These are phyloP conservation scores for Melanchra persicariae DNA, from an alignment of 2,888 invertebrate genomes.

Conservation along the genomic window DNA sequence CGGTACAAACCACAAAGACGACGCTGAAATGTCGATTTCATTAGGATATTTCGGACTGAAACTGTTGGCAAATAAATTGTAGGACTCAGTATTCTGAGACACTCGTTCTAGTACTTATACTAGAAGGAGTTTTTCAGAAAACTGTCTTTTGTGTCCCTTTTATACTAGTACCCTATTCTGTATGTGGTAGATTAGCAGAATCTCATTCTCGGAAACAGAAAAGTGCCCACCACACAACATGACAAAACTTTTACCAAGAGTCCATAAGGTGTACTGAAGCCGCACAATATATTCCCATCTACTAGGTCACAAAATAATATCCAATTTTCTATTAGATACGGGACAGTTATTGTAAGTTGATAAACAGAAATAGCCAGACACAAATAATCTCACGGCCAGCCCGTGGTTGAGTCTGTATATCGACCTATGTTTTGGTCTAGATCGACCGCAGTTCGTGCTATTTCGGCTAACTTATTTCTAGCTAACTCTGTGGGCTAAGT, in stretches of 20 bases:
- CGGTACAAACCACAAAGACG: neutral
- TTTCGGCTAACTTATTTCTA: conserved; percentile 45
- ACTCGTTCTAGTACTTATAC: too few species aligned
- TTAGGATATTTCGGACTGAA: too few species aligned
- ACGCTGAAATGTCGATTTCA: neutral
- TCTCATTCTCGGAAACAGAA: neutral
- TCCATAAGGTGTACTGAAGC: neutral
- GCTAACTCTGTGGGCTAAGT: conserved; percentile 31
- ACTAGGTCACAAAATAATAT: conserved; percentile 2
- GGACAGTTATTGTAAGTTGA: conserved; percentile 33
- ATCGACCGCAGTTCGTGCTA: conserved; percentile 29
- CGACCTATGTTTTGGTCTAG: conserved; percentile 8
- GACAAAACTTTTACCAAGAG: neutral
- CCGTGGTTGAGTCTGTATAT: conserved; percentile 8
- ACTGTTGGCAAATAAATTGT: neutral
- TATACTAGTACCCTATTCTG: neutral
- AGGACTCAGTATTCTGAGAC: too few species aligned
- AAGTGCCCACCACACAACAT: too few species aligned
- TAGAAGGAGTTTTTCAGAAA: neutral
- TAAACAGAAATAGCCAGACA: conserved; percentile 36
- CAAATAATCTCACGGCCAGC: conserved; percentile 48
- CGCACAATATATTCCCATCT: conserved; percentile 9
- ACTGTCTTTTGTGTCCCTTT: neutral
- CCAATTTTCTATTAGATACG: conserved; percentile 7
- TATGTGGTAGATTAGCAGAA: neutral